Percentiles rank a stretch among this genome's conserved stretches.
These are phyloP conservation scores for Odontocerum albicorne DNA, from an alignment of 2,888 invertebrate genomes.

Conservation along the genomic window DNA sequence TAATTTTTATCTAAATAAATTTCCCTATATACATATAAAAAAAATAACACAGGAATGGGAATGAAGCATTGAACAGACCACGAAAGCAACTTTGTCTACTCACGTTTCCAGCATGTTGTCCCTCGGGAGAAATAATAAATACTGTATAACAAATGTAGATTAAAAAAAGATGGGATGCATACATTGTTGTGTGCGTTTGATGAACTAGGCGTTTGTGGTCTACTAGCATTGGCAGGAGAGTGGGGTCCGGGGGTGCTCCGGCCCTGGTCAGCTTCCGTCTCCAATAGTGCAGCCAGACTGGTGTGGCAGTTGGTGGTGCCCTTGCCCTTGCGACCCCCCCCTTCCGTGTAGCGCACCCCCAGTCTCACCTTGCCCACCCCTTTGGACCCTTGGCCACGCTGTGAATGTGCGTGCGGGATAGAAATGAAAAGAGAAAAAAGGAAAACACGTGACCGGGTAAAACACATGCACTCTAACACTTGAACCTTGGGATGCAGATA, in stretches of 20 bases:
- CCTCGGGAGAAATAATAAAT: too few relatives aligned
- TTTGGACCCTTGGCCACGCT: neutral
- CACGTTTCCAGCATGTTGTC: too few relatives aligned
- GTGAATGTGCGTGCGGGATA: slow-evolving; percentile 3
- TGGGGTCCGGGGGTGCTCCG: slow-evolving; percentile 55
- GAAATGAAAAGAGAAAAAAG: slow-evolving; percentile 17
- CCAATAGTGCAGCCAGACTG: slow-evolving; percentile 49
- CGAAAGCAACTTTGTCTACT: too few relatives aligned
- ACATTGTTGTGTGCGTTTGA: slow-evolving; percentile 25
- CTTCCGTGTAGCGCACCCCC: slow-evolving; percentile 22
- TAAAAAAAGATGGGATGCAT: slow-evolving; percentile 27
- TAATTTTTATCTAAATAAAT: too few relatives aligned
- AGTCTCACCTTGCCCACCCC: slow-evolving; percentile 6
- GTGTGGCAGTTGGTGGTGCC: slow-evolving; percentile 20
- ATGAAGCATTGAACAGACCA: too few relatives aligned
- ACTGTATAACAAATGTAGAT: too few relatives aligned
- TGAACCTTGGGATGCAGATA: slow-evolving; percentile 3
- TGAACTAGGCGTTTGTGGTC: slow-evolving; percentile 30
- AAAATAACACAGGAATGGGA: too few relatives aligned
- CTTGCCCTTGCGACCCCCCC: neutral
- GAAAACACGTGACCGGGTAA: slow-evolving; percentile 13
- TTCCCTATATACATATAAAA: too few relatives aligned
- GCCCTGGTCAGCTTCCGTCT: slow-evolving; percentile 55
- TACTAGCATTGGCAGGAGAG: slow-evolving; percentile 23
- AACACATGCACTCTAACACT: slow-evolving; percentile 10